A percentile compares a stretch with the other conserved stretches of the same genome.
Conservation (phyloP, 2,888 invertebrate species). For the Drosophila mettleri region DNA sequence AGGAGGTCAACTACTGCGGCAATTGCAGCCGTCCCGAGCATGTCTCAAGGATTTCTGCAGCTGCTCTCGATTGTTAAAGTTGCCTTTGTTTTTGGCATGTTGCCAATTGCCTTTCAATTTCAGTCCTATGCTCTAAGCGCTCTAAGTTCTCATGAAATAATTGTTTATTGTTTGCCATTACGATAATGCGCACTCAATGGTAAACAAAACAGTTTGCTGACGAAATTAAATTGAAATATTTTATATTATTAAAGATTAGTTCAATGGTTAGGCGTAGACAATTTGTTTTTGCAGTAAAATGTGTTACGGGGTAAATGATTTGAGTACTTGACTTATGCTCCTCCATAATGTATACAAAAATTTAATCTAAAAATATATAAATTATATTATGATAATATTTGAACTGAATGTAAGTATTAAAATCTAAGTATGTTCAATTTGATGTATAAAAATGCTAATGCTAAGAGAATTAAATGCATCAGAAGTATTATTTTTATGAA, state of each 20-base stretch:
- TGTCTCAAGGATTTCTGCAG: conserved; percentile 33
- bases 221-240: conserved; percentile 2
- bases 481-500: not conserved
- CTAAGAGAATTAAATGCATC: too few relatives aligned
- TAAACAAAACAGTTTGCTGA: not conserved
- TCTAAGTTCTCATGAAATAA: conserved; percentile 23
- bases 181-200: conserved; percentile 11
- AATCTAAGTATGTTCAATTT: not conserved
- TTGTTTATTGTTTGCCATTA: conserved; percentile 30
- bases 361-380: too few relatives aligned
- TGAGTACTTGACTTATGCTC: too few relatives aligned
- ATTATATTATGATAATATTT: too few relatives aligned
- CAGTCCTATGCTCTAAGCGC: conserved; percentile 47
- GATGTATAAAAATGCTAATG: not conserved
- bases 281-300: not conserved
- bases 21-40: conserved; percentile 20
- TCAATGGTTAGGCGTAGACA: too few relatives aligned
- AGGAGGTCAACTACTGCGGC: conserved; percentile 51
- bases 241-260: not conserved
- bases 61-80: conserved; percentile 56
- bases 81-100: conserved; percentile 60
- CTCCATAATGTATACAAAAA: too few relatives aligned
- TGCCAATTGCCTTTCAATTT: conserved; percentile 66
- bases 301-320: not conserved
- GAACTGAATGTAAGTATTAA: too few relatives aligned